Conservation (phyloP, 2,888 invertebrate species). For the Cybosia mesomella region DNA sequence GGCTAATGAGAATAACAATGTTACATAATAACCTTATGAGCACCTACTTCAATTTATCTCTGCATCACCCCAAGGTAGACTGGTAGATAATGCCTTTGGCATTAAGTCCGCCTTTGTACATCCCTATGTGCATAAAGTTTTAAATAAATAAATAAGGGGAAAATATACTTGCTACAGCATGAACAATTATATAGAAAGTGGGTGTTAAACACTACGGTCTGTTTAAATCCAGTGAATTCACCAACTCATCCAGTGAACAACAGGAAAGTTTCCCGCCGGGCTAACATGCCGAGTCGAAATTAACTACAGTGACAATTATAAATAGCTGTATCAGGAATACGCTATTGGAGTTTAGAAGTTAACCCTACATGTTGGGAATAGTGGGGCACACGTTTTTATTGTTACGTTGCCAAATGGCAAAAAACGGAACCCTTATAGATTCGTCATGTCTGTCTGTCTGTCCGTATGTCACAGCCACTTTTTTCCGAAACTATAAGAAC, state of each 20-base stretch:
- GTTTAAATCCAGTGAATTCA: slow-evolving; percentile 31
- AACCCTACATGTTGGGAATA: background rate
- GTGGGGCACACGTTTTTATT: background rate
- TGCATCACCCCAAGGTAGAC: too few relatives aligned
- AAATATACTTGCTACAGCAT: background rate
- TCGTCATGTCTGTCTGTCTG: too few relatives aligned
- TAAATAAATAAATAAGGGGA: background rate
- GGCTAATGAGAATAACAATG: too few relatives aligned
- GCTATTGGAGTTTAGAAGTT: slow-evolving; percentile 23
- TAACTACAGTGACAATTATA: slow-evolving; percentile 55
- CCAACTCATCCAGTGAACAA: slow-evolving; percentile 33
- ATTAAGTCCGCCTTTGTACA: too few relatives aligned
- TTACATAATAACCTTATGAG: too few relatives aligned
- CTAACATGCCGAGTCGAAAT: slow-evolving; percentile 50
- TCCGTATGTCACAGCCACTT: too few relatives aligned
- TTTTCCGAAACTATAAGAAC: too few relatives aligned
- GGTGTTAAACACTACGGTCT: background rate
- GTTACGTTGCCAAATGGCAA: too few relatives aligned
- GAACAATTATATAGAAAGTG: slow-evolving; percentile 1
- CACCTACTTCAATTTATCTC: too few relatives aligned
- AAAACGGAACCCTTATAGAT: too few relatives aligned
- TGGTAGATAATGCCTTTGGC: too few relatives aligned
- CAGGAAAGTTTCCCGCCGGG: slow-evolving; percentile 37
- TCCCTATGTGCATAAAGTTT: too few relatives aligned
- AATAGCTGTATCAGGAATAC: slow-evolving; percentile 43